Conservation (phyloP, 2,113 vertebrate species). For the Channa maculata region DNA sequence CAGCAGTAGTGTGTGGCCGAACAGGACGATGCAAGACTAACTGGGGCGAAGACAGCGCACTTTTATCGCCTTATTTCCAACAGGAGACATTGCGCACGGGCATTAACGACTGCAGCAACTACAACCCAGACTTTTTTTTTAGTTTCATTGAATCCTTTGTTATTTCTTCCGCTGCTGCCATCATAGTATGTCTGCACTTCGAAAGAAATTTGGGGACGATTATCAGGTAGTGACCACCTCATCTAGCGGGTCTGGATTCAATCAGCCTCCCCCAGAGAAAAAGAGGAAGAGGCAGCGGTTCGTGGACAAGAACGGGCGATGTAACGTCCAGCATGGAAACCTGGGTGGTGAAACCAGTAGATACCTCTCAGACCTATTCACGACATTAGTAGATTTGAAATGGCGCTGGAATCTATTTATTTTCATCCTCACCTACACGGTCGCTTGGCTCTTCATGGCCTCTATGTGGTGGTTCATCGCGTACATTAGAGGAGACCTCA, state of each 20-base stretch:
- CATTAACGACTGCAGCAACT: slow-evolving; percentile 64
- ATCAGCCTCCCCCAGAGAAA: slow-evolving; percentile 88
- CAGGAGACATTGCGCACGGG: slow-evolving; percentile 71
- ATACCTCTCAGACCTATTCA: slow-evolving; percentile 98
- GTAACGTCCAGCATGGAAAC: slow-evolving; percentile 99
- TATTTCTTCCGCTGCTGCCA: slow-evolving; percentile 82
- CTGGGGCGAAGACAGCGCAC: slow-evolving; percentile 67
- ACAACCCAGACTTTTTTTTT: slow-evolving; percentile 57
- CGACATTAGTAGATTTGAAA: slow-evolving; percentile 98
- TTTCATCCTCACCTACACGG: slow-evolving; percentile 98
- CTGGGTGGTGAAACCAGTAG: slow-evolving; percentile 96
- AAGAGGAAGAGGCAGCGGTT: slow-evolving; percentile 97
- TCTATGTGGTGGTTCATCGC: slow-evolving; percentile 99
- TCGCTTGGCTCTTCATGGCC: slow-evolving; percentile 99
- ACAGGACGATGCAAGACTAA: slow-evolving; percentile 72
- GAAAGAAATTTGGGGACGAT: slow-evolving; percentile 98
- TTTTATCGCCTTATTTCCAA: slow-evolving; percentile 64
- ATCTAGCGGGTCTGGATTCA: slow-evolving; percentile 92
- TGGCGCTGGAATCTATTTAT: slow-evolving; percentile 99
- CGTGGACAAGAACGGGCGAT: slow-evolving; percentile 99
- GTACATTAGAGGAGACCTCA: slow-evolving; percentile 95
- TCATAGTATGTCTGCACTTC: slow-evolving; percentile 97
- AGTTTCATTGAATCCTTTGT: slow-evolving; percentile 56
- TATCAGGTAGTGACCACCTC: slow-evolving; percentile 99
- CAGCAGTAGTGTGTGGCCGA: slow-evolving; percentile 65